Conservation (phyloP, 1,140 invertebrate genomes). For the Microplitis mediator region DNA sequence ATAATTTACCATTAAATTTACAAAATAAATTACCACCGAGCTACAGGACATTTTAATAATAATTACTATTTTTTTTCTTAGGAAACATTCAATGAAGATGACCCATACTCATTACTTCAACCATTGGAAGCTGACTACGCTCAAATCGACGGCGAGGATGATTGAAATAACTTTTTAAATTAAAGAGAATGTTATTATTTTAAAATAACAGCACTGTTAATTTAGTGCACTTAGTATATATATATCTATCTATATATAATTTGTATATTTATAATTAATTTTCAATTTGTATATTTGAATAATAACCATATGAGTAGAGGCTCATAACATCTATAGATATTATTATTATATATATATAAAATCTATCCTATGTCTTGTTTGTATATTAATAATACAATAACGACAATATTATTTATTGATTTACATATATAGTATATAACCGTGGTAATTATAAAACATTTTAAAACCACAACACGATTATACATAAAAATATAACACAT, state of each 20-base stretch:
- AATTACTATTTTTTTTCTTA: constrained; percentile 41
- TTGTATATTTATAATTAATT: not conserved
- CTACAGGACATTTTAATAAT: not conserved
- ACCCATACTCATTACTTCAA: constrained; percentile 49
- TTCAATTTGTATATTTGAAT: constrained; percentile 28
- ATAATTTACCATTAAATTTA: too few relatives aligned
- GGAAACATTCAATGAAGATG: constrained; percentile 57
- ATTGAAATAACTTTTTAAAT: constrained; percentile 36
- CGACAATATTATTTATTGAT: constrained; percentile 22
- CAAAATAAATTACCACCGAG: too few relatives aligned
- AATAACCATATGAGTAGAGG: constrained; percentile 18
- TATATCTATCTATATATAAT: not conserved
- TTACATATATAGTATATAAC: constrained; percentile 24
- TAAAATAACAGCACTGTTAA: not conserved
- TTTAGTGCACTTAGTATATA: not conserved
- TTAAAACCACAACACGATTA: not conserved
- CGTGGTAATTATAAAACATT: not conserved
- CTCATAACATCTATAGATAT: constrained; percentile 25
- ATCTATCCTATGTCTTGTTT: constrained; percentile 37
- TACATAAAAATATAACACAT: not conserved
- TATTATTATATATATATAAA: constrained; percentile 39
- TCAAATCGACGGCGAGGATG: constrained; percentile 50
- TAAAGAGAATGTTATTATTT: not conserved
- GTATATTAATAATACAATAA: constrained; percentile 38
- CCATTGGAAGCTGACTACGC: constrained; percentile 50